These are phyloP conservation scores for Catonia carolina DNA, from an alignment of 2,888 invertebrate genomes.

Conservation along the genomic window DNA sequence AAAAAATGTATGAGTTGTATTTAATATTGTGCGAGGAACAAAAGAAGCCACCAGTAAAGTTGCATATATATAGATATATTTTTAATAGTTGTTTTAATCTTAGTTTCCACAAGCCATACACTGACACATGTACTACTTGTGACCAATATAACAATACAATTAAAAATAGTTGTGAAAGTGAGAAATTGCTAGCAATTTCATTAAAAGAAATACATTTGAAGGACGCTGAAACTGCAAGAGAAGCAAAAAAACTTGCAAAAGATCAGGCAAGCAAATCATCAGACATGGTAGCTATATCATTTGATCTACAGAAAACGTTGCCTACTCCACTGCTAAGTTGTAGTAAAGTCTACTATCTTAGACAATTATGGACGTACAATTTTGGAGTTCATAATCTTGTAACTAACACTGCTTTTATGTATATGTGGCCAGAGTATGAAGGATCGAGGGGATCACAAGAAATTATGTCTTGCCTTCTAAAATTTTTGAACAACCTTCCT, in stretches of 20 bases:
- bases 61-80: constrained; percentile 21
- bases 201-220: constrained; percentile 13
- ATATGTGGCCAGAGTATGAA: constrained; percentile 30
- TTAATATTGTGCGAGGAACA: constrained; percentile 9
- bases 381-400: constrained; percentile 27
- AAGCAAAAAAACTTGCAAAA: constrained; percentile 1
- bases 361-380: constrained; percentile 32
- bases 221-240: constrained; percentile 12
- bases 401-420: constrained; percentile 24
- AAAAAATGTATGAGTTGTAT: constrained; percentile 11
- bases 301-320: constrained; percentile 32
- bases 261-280: background rate
- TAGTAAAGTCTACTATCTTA: constrained; percentile 28
- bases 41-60: constrained; percentile 7
- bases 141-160: constrained; percentile 14
- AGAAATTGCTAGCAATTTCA: background rate
- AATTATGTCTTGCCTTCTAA: constrained; percentile 28
- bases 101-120: constrained; percentile 27
- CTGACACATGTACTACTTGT: constrained; percentile 21
- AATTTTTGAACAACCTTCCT: constrained; percentile 24
- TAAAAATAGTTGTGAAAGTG: background rate
- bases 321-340: constrained; percentile 27
- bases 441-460: constrained; percentile 29
- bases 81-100: constrained; percentile 20
- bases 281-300: constrained; percentile 24